Base-by-base conservation (phyloP, 2,797 vertebrate genomes). In the Sebastes kiyomatsui region DNA sequence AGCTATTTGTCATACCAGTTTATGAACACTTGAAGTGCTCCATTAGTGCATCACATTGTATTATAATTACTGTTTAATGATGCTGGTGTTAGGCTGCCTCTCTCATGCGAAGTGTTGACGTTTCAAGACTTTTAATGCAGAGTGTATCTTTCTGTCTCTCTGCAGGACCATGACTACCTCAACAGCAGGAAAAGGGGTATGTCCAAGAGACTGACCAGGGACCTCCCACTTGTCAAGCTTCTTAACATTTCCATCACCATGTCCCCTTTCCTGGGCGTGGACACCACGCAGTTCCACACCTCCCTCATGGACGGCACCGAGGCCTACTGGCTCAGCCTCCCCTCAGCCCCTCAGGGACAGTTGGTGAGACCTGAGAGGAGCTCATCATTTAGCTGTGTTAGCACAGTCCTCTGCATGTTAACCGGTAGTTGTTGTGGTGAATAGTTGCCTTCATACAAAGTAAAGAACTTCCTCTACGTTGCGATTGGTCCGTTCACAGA, bases 171-270 rank as follows among this genome's bases (percentile, higher is more conserved):
- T 42, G 94, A 95, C 82, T 94, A 93, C 82, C 69, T 77, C 88
- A 84, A 89, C 79, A 77, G 82, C 91, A 92, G 95, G 91, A 96
- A 84, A 88, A 93, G 80, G 90, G 91, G 93, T 89, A 93, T 81
- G 64, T 92, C 88, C 72, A 87, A 70, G 30, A 88, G 94, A 91
- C 92, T 81, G 33, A 92, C 85, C 93, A 95, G 95, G 93, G 96
- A 96, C 91, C 94, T 95, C 33, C 87, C 93, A 5, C 85, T 93
- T 86, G 83, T 96, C 76, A 94, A 94, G 79, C 95, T 97, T 72
- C 94, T 97, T 90, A 96, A 95, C 93, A 96, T 98, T 94, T 96
- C 96, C 94, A 93, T 98, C 92, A 97, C 97, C 2, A 84, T 97
- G 85, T 97, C 97, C 76, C 96, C 97, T 0, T 97, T 97, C 80